Base-by-base conservation (phyloP, 2,888 invertebrate species). In the Protonemura montana region DNA sequence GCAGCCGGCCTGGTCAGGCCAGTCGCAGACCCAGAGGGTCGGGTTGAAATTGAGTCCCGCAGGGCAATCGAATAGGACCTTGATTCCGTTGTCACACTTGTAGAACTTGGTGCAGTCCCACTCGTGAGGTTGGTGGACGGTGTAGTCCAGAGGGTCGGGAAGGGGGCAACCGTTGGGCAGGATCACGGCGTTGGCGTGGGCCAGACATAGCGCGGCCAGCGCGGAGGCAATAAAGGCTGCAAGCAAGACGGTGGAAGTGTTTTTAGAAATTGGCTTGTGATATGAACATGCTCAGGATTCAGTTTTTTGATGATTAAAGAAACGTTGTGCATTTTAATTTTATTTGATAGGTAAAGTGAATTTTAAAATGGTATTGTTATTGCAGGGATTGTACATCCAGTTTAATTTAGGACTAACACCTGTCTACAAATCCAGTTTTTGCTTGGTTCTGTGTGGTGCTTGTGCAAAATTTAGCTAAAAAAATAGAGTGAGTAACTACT, bases 31-130 rank as follows among this genome's bases (percentile, higher is more conserved):
- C 25, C 35, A 26, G 25, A 82, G 59, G 41, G n/a, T 26, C 10
- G 87, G 82, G 28, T 86, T 87, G 30, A 87, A 86, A 5, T 86
- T 16, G 27, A 87, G 80, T 7, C 85, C 85, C 10, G 59, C n/a
- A 21, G 86, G 86, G 80, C 86, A 86, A 27, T 30, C 42, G 41
- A 86, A 25, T 0, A 86, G 16, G 27, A 80, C 42, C 0, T 29
- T n/a, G 16, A 28, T 30, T 30, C 86, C 86, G 78, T 82, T 42
- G 41, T 77, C 85, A 42, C 86, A 86, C 41, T 77, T 29, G 59
- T 86, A 86, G 78, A 85, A 86, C 30, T 41, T 41, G 27, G 21
- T 28, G 82, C 86, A 86, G 21, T 85, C 59, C 21, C 29, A 30
- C 29, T 29, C 41, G 28, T 85, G 85, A 7, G 85, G 85, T 13